Percentiles rank a stretch among this genome's conserved stretches.
phyloP scores from a whole-genome alignment of 2,113 vertebrate species.

The Platycercus adscitus region DNA sequence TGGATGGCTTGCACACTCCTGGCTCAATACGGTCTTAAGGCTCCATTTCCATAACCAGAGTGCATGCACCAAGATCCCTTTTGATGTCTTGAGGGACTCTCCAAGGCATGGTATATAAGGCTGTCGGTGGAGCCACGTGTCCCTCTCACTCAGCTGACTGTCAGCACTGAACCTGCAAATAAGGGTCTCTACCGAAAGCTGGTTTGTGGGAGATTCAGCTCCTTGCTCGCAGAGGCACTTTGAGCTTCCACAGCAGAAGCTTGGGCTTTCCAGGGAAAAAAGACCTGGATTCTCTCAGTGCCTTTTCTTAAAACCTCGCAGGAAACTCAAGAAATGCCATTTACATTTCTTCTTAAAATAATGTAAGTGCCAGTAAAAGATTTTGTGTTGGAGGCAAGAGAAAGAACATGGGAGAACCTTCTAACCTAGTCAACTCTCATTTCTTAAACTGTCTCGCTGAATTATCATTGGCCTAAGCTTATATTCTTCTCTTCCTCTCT shows the following conservation, averaged over 20 bases:
- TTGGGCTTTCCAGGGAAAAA: not conserved
- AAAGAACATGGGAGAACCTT: not conserved
- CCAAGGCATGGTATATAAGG: not conserved
- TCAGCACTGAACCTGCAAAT: not conserved
- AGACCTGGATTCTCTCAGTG: not conserved
- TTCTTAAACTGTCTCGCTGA: not conserved
- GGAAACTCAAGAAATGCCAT: not conserved
- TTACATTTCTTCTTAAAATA: not conserved
- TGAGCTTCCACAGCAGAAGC: not conserved
- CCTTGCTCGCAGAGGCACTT: not conserved
- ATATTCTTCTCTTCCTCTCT: not conserved
- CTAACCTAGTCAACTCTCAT: not conserved
- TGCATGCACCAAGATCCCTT: not conserved
- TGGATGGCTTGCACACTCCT: not conserved
- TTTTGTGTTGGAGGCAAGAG: not conserved
- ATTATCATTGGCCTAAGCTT: not conserved
- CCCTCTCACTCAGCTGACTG: rapidly evolving
- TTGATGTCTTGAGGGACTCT: not conserved
- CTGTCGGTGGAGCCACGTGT: rapidly evolving
- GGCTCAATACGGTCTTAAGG: not conserved
- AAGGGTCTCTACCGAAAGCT: not conserved
- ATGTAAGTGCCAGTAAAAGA: not conserved
- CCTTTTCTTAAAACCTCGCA: not conserved
- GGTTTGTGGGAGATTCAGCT: not conserved
- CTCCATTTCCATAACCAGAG: not conserved